Percentiles rank a stretch among this genome's conserved stretches.
phyloP scores from a whole-genome alignment of 1,140 invertebrate genomes.

The Saxidomus purpurata region DNA sequence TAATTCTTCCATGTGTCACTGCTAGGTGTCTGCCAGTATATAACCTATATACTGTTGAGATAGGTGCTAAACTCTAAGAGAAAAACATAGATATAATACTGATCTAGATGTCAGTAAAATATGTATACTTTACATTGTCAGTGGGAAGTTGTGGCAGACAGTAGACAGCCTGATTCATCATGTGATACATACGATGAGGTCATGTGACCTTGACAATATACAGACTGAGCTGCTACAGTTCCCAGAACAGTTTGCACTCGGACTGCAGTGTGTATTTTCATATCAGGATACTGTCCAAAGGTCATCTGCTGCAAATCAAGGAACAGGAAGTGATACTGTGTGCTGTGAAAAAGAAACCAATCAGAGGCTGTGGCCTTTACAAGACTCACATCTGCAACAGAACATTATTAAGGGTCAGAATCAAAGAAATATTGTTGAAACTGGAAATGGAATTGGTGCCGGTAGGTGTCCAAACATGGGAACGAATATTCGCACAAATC shows the following conservation, averaged over 20 bases:
- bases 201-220: not conserved
- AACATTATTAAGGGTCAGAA: not conserved
- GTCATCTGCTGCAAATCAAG: not conserved
- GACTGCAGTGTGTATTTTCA: constrained; percentile 48
- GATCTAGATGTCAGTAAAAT: no score
- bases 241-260: constrained; percentile 53
- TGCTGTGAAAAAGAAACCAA: not conserved
- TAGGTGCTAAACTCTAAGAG: no score
- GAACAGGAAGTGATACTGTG: not conserved
- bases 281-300: constrained; percentile 30
- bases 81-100: no score
- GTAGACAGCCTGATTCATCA: constrained; percentile 71
- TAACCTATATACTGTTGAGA: no score
- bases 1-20: no score
- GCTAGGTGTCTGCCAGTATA: no score
- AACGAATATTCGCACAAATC: not conserved
- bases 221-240: constrained; percentile 49
- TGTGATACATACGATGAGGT: constrained; percentile 62
- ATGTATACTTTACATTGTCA: constrained; percentile 20
- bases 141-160: constrained; percentile 69
- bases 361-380: not conserved
- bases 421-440: not conserved
- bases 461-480: not conserved
- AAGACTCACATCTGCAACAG: not conserved
- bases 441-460: not conserved